phyloP scores from a whole-genome alignment of 2,797 vertebrate species.

The Coregonus sp. region DNA sequence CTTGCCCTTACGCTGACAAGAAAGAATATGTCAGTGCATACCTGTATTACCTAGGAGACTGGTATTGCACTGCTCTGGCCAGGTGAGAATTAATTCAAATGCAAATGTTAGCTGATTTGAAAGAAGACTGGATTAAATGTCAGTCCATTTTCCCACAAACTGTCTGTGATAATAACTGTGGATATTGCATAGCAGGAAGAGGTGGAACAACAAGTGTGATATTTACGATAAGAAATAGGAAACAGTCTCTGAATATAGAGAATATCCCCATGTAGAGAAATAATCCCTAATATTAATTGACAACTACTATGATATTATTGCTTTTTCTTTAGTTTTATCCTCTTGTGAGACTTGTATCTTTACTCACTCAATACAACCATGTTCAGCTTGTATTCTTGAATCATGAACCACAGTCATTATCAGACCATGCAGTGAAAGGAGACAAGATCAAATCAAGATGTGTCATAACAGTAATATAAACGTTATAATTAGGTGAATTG shows the following conservation, averaged over 20 bases:
- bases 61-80: slow-evolving; percentile 56
- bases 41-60: slow-evolving; percentile 41
- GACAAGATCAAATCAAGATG: background rate
- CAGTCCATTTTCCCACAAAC: slow-evolving; percentile 60
- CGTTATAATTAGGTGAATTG: background rate
- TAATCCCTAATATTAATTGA: background rate
- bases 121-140: slow-evolving; percentile 72
- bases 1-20: slow-evolving; percentile 51
- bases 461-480: background rate
- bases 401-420: background rate
- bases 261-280: background rate
- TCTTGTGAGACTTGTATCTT: background rate
- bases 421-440: background rate
- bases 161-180: slow-evolving; percentile 64
- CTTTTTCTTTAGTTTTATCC: background rate
- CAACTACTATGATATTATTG: background rate
- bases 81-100: slow-evolving; percentile 69
- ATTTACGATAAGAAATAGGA: slow-evolving; percentile 60
- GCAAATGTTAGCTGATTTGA: slow-evolving; percentile 73
- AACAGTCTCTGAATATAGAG: slow-evolving; percentile 25
- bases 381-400: background rate
- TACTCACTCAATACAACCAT: background rate
- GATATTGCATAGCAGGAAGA: slow-evolving; percentile 40
- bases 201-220: slow-evolving; percentile 67
- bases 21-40: slow-evolving; percentile 33